A percentile compares a stretch with the other conserved stretches of the same genome.
phyloP scores from a whole-genome alignment of 2,797 vertebrate species.

The Neosilurus mollespiculum region DNA sequence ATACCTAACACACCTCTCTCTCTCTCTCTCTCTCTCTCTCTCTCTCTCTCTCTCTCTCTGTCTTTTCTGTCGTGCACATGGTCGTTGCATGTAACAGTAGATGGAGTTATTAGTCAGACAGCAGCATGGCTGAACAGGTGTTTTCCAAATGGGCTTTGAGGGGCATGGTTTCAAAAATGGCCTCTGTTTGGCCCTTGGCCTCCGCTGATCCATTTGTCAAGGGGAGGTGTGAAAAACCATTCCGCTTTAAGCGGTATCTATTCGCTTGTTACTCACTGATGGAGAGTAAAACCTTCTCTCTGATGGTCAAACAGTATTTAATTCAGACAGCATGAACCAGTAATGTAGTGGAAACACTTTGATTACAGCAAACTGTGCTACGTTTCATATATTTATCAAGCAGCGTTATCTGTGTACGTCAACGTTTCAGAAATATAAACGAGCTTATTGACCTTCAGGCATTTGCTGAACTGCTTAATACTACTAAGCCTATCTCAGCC shows the following conservation, averaged over 20 bases:
- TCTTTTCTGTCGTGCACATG: slow-evolving; percentile 31
- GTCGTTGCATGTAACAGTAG: slow-evolving; percentile 67
- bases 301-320: not conserved
- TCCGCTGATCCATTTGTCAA: slow-evolving; percentile 70
- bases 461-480: no score
- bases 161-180: slow-evolving; percentile 51
- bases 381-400: slow-evolving; percentile 1
- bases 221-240: slow-evolving; percentile 68
- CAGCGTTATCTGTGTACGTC: not conserved
- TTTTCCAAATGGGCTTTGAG: slow-evolving; percentile 77
- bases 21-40: slow-evolving; percentile 22
- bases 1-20: slow-evolving; percentile 43
- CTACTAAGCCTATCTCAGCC: no score
- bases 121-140: slow-evolving; percentile 74
- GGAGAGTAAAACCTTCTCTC: slow-evolving; percentile 51
- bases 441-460: slow-evolving; percentile 6
- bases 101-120: slow-evolving; percentile 74
- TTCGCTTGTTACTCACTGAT: slow-evolving; percentile 70
- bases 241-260: slow-evolving; percentile 67
- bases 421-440: not conserved
- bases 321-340: not conserved
- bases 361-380: not conserved
- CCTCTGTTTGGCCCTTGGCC: slow-evolving; percentile 66
- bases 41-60: not conserved
- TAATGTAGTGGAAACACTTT: not conserved